Evolutionary conservation across 1,140 invertebrate species (phyloP).

Genomic region (Drosophila suzukii): DNA sequence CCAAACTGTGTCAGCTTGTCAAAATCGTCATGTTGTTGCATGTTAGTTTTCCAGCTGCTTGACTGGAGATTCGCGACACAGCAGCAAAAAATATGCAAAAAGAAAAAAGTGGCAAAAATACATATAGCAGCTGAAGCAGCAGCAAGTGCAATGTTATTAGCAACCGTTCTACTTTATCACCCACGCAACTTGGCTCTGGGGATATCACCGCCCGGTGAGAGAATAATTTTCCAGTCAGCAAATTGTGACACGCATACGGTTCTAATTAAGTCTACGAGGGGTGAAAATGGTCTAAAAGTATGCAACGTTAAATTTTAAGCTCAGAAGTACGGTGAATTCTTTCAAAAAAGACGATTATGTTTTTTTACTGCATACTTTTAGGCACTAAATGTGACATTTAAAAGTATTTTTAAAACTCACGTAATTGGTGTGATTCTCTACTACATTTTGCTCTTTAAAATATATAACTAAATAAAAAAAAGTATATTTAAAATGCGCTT

Average conservation of each 20-base stretch:
- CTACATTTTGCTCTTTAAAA: no score
- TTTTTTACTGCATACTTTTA: no score
- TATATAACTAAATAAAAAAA: background rate
- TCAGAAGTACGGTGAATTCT: no score
- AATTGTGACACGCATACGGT: slow-evolving; percentile 19
- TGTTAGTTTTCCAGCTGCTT: slow-evolving; percentile 77
- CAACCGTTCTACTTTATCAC: slow-evolving; percentile 39
- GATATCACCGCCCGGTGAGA: slow-evolving; percentile 2
- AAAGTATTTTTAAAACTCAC: no score
- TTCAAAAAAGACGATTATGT: no score
- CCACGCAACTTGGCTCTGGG: slow-evolving; percentile 15
- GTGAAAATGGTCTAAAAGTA: background rate
- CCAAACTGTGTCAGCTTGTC: slow-evolving; percentile 80
- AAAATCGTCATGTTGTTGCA: slow-evolving; percentile 78
- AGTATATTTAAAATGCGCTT: background rate
- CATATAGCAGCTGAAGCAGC: slow-evolving; percentile 3
- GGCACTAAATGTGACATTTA: no score
- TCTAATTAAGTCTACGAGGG: slow-evolving; percentile 13
- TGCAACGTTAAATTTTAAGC: no score
- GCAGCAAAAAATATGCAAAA: slow-evolving; percentile 20
- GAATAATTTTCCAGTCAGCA: slow-evolving; percentile 25
- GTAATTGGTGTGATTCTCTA: no score
- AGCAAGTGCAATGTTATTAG: slow-evolving; percentile 57
- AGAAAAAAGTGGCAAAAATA: background rate
- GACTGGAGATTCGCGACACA: slow-evolving; percentile 57